Base-by-base conservation (phyloP, 2,888 invertebrate genomes). In the Pristionchus arcanus region DNA sequence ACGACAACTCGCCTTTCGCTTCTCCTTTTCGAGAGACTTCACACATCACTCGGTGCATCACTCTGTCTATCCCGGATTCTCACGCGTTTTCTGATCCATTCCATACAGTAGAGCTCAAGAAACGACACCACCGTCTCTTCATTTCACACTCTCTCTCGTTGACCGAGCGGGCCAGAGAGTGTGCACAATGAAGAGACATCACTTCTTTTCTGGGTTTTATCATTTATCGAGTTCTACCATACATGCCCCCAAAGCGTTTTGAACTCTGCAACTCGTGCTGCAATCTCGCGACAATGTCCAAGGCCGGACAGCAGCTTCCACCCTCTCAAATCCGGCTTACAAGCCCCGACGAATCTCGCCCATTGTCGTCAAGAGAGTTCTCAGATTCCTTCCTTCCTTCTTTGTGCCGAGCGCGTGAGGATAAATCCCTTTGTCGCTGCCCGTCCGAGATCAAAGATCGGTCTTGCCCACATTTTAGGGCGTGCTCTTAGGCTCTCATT, bases 261-360 rank as follows among this genome's bases (percentile, higher is more conserved):
- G 63, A 16, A 59, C 59, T 59, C 42, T 66, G 15, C 4, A 2
- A 21, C 25, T 66, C 66, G 19, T 28, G n/a, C 66, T n/a, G n/a
- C 66, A 66, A n/a, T 28, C n/a, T 25, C 2, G 5, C 28, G 7
- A 28, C 59, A 59, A 59, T 19, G 59, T 25, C 19, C 3, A 16
- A 59, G 1, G 42, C 4, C 59, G 25, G 59, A 59, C 21, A 59
- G 21, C 19, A 21, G n/a, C 63, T 0, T 37, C 74, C 74, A 74
- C 74, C 74, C 74, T 74, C 74, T 74, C 74, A 21, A 74, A 74
- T 19, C n/a, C 74, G 37, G 34, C 74, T 74, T 74, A 21, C 74
- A 19, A 21, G 74, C 28, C 34, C 31, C 71, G 25, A 19, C 74
- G 19, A 68, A 11, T 34, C 31, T 2, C 71, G n/a, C 16, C 25